Base-by-base conservation (phyloP, 2,888 invertebrate genomes). In the Philaethria dido region DNA sequence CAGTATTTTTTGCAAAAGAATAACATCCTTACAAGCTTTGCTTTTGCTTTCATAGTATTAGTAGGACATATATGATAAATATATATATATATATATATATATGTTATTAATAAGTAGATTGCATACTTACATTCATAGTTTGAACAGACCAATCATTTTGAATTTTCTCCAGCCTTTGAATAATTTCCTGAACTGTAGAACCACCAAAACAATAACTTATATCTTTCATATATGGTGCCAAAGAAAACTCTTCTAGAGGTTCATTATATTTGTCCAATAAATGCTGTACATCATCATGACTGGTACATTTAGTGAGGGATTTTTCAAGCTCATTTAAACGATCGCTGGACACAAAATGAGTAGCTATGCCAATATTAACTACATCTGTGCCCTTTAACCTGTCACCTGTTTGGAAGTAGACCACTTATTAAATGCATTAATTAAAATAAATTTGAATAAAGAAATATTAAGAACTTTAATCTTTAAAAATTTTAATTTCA, bases 361-460 rank as follows among this genome's bases (percentile, higher is more conserved):
- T 99, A 0, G 99, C 99, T 67, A 99, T 94, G 2, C 99, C 99
- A 2, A 98, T 95, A 81, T 96, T 96, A 0, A 95, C 92, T 3
- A 98, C 96, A 85, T 99, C 98, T 63, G 94, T 91, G 1, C 98
- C 95, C 92, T 93, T 94, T 70, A 94, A 77, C 75, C 94, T 87
- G 70, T 93, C 88, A 69, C 94, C 94, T 93, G 47, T 54, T 44
- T 29, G 25, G 20, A 50, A 50, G 18, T 6, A 25, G 29, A 44
- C 2, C 3, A 33, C n/a, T 3, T 57, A 29, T 16, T n/a, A 25
- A 33, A 18, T 20, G 25, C n/a, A n/a, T 25, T 14, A 6, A 25
- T n/a, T 16, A 25, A 25, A 1, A 48, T 22, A 22, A 14, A 33
- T 9, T 8, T 33, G 9, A 33, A 33, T 33, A 9, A 33, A 4